Conservation (phyloP, 2,888 invertebrate genomes). For the Cephus nigrinus region DNA sequence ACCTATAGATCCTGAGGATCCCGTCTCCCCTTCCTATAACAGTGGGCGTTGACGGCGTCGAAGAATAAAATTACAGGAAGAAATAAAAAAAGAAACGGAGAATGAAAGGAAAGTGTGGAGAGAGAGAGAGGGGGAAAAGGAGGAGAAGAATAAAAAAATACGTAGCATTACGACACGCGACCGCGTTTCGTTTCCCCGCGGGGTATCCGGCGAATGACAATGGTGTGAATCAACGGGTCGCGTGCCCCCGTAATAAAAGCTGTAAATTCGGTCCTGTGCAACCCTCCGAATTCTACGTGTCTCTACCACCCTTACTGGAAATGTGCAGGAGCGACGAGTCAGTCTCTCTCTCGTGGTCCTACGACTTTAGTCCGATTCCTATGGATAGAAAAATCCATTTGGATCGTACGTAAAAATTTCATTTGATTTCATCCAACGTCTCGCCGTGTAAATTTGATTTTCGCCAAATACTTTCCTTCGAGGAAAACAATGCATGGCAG, state of each 20-base stretch:
- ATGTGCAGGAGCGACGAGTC: neutral
- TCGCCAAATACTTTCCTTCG: neutral
- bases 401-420: neutral
- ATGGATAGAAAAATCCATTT: neutral
- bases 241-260: slow-evolving; percentile 27
- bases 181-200: slow-evolving; percentile 12
- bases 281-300: slow-evolving; percentile 2
- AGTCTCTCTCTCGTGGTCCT: neutral
- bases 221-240: slow-evolving; percentile 28
- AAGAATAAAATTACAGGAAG: slow-evolving; percentile 2
- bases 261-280: neutral
- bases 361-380: neutral
- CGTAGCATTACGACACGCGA: slow-evolving; percentile 30
- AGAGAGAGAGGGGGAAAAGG: slow-evolving; percentile 6
- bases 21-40: no score
- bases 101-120: neutral
- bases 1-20: neutral
- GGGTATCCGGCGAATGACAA: slow-evolving; percentile 8
- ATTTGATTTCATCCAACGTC: neutral
- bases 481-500: neutral
- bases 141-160: slow-evolving; percentile 11
- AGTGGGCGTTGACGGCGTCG: neutral
- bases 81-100: neutral
- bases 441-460: neutral
- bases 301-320: neutral